Base-by-base conservation (phyloP, 2,113 vertebrate species). In the Cnemophilus loriae region DNA sequence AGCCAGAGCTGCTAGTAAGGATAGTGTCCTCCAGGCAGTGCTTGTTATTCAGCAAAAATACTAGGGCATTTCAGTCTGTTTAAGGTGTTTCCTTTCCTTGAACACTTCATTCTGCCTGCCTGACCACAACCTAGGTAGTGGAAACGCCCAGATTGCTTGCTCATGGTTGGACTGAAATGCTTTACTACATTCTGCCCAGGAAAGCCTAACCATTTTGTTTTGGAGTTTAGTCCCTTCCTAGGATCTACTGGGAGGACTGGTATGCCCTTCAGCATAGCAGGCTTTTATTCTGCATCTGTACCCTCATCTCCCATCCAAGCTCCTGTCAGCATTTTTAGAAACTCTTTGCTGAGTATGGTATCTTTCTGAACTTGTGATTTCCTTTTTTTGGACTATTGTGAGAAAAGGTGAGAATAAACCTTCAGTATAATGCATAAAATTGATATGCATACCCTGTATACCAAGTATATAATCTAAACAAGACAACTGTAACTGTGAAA, bases 11-110 rank as follows among this genome's bases (percentile, higher is more conserved):
- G 50, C 84, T 50, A 21, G 42, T 59, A 50, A 83, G 82, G 71
- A 30, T 46, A 37, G 46, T 13, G 42, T 69, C 73, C 59, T 95
- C 70, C 28, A 57, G 68, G 68, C 56, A 73, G 11, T 63, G 13
- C 44, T 91, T 87, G 63, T 81, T 93, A 55, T 68, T 90, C 60
- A 50, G 67, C 67, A 91, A 59, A 87, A 90, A 80, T 26, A 17
- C 9, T 80, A 79, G 33, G 55, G 32, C 16, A 5, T 65, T 94
- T 59, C 60, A 67, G 10, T 39, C 63, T 76, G 1, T 81, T 92
- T 83, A 57, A 79, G 61, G 19, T 61, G 42, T 69, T 94, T 93
- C 13, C 44, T 56, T 63, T 50, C 44, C 39, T 56, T 84, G 73
- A 83, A 60, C 7, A 0, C 56, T 78, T 75, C 0, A 1, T 33